These are phyloP conservation scores for Syritta pipiens DNA, from an alignment of 2,888 invertebrate species.

Conservation along the genomic window DNA sequence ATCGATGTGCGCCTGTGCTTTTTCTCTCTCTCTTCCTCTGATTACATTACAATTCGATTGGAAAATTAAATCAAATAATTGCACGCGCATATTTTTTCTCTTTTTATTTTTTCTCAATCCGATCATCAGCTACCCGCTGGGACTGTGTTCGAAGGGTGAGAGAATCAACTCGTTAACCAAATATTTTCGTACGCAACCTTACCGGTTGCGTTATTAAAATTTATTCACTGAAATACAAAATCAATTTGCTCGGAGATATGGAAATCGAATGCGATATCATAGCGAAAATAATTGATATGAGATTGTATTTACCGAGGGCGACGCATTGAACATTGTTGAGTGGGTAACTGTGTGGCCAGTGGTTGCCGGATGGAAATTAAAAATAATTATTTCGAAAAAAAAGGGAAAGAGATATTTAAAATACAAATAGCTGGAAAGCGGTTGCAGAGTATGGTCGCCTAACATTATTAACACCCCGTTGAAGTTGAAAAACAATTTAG, in stretches of 20 bases:
- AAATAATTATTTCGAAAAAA: too few species aligned
- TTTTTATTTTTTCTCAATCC: neutral
- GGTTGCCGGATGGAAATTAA: too few species aligned
- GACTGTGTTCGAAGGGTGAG: neutral
- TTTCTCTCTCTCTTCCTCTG: too few species aligned
- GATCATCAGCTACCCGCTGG: neutral
- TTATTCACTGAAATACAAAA: constrained; percentile 19
- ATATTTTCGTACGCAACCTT: constrained; percentile 31
- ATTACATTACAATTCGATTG: constrained; percentile 37
- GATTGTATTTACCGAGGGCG: constrained; percentile 29
- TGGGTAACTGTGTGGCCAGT: too few species aligned
- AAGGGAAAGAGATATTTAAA: too few species aligned
- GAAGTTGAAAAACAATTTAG: too few species aligned
- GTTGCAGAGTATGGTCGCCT: too few species aligned
- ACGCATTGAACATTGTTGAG: neutral
- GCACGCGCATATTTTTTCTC: constrained; percentile 9
- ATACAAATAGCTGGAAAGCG: too few species aligned
- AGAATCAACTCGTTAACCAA: constrained; percentile 23
- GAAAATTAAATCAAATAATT: constrained; percentile 55
- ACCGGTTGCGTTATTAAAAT: neutral
- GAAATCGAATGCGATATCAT: neutral
- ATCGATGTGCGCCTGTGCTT: too few species aligned
- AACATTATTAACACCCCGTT: too few species aligned
- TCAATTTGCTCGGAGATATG: constrained; percentile 15
- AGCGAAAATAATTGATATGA: constrained; percentile 18